Evolutionary conservation across 2,113 vertebrate genomes (phyloP), one percentile per base, ranked within the genome.

Genomic region (Cercocebus atys): DNA sequence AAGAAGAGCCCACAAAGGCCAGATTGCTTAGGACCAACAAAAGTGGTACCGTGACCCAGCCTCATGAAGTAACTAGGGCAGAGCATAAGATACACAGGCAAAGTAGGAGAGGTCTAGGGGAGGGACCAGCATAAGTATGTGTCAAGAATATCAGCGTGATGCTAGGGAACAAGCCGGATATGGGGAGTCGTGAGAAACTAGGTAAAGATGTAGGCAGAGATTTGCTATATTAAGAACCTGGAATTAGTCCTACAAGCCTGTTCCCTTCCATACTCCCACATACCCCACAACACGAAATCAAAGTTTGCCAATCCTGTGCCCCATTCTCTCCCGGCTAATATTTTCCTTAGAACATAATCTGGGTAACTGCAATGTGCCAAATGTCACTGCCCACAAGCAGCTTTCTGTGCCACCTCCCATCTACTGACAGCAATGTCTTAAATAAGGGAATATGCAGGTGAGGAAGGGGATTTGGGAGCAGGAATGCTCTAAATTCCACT

Each of bases 21-120:
- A 61, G 9, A 45, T 81, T 61, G 23, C 27, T 38, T 78, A 61
- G 27, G 61, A 25, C 5, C 27, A 40, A 45, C 6, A 0, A 16
- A n/a, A 47, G 27, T 59, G 45, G 43, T 3, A 16, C 16, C 0
- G 2, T 22, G 45, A 16, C 23, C 30, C 43, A 27, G 13, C 16
- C 79, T 45, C 14, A 32, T 0, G 0, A 79, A 13, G 68, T 22
- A 20, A 75, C 25, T 66, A 17, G 55, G n/a, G 23, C 32, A 47
- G 35, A 68, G 9, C 8, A 45, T 64, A 90, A 84, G 43, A 20
- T 25, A n/a, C 5, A 4, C 23, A 73, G 45, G 72, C 23, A 59
- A 57, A 0, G 2, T 0, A 8, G 61, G 22, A 43, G 20, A 45
- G 47, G 1, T 22, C 14, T 32, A 8, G 40, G 40, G 40, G 5